Evolutionary conservation across 2,888 invertebrate species (phyloP), one percentile per base, ranked within the genome.

Genomic region (Tetropium fuscum): DNA sequence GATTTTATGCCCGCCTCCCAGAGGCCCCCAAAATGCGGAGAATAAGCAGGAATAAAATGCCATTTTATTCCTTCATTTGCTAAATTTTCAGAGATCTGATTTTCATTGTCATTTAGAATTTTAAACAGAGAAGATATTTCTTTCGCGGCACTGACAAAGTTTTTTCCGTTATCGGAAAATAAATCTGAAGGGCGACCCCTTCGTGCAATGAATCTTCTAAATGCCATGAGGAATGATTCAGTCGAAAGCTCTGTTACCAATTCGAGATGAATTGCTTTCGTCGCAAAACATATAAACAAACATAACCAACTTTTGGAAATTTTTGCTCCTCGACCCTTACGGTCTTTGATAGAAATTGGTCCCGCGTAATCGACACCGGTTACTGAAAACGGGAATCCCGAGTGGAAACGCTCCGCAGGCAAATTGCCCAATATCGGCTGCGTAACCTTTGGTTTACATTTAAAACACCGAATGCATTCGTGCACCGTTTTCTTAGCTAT

Each of bases 1-100:
- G 48, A 48, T n/a, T 49, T 48, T 8, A 56, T 49, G 2, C 41
- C 48, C 10, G 27, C 30, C 25, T 49, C 56, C 41, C 56, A 56
- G 16, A 56, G 18, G 2, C 56, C 56, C 3, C 48, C 48, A 11
- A 56, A 25, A 5, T 38, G 18, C 3, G 48, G 40, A 3, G 22
- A 18, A 11, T 25, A 0, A 3, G 44, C 32, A 1, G 54, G 44
- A 8, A 54, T 54, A 10, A 44, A 54, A 6, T 36, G 11, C 54
- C 54, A 54, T 2, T 6, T 43, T 2, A 43, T 20, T 2, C 10
- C 10, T n/a, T n/a, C n/a, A n/a, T n/a, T n/a, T n/a, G n/a, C n/a
- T n/a, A n/a, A n/a, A n/a, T n/a, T n/a, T n/a, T n/a, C n/a, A n/a
- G n/a, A n/a, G n/a, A n/a, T n/a, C n/a, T n/a, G n/a, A n/a, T n/a